Base-by-base conservation (phyloP, 2,888 invertebrate species). In the Cistogaster globosa region DNA sequence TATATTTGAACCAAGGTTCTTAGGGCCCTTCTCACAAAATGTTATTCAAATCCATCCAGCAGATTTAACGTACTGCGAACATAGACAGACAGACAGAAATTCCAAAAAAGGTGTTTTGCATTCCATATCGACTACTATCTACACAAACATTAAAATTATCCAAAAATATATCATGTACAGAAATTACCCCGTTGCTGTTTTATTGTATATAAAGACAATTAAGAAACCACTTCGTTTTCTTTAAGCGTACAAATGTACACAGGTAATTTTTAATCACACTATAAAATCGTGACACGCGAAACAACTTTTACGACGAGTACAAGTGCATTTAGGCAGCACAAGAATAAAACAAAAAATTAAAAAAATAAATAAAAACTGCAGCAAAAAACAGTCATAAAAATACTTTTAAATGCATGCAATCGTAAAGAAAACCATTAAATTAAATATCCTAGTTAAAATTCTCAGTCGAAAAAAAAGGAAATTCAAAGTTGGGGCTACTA, bases 261-360 rank as follows among this genome's bases (percentile, higher is more conserved):
- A 16, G 45, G 48, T 51, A 76, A 69, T 69, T 69, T 63, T 63
- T 82, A 81, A 82, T 76, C 69, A 71, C 72, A 85, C 81, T 7
- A 74, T 80, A 58, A 76, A 65, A 79, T 82, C 82, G 67, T 82
- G 81, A 78, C 80, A 81, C 77, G 85, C 77, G 69, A 71, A 86
- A 55, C 22, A 22, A 63, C 63, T 65, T 75, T 53, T 65, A 53
- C 38, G 4, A 58, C 51, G 2, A 58, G 18, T 72, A 18, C 38
- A 65, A 48, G 48, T 79, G 58, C 48, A 79, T 63, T 71, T 69
- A 69, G 42, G 60, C 32, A 69, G n/a, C 26, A 42, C 1, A 22
- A 45, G 14, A 32, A n/a, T 32, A 65, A 18, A 26, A 14, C 2
- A 36, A 48, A 57, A 18, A 22, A 53, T 18, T 32, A n/a, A 16